These are phyloP conservation scores for Xanthia icteritia DNA, from an alignment of 2,888 invertebrate genomes.

Conservation along the genomic window DNA sequence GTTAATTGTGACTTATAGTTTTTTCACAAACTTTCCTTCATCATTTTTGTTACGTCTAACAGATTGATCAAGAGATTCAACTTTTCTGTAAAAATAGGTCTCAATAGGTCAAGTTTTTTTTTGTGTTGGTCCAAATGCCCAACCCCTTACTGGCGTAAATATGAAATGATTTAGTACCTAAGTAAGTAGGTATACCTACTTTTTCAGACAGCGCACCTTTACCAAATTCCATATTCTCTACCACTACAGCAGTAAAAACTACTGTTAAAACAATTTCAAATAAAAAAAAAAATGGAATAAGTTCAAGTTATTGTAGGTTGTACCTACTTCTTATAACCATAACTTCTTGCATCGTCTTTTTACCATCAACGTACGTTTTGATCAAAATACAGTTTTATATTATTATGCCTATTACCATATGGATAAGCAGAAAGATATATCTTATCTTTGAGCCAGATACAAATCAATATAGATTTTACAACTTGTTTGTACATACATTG, in stretches of 20 bases:
- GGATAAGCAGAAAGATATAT: constrained; percentile 40
- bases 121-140: background rate
- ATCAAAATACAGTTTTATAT: constrained; percentile 24
- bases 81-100: background rate
- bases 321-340: background rate
- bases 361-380: background rate
- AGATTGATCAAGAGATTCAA: background rate
- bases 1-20: no score
- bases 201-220: background rate
- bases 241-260: background rate
- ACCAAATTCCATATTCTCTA: background rate
- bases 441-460: constrained; percentile 56
- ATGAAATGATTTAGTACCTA: background rate
- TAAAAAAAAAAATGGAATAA: background rate
- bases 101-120: no score
- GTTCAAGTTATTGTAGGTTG: no score
- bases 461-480: constrained; percentile 57
- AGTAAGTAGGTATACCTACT: background rate
- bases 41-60: background rate
- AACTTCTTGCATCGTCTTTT: background rate
- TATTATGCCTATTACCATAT: constrained; percentile 37
- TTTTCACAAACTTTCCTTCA: background rate
- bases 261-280: background rate
- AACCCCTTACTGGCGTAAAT: background rate
- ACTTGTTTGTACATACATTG: constrained; percentile 8